Conservation (phyloP, 2,113 vertebrate species). For the Cinclus cinclus region DNA sequence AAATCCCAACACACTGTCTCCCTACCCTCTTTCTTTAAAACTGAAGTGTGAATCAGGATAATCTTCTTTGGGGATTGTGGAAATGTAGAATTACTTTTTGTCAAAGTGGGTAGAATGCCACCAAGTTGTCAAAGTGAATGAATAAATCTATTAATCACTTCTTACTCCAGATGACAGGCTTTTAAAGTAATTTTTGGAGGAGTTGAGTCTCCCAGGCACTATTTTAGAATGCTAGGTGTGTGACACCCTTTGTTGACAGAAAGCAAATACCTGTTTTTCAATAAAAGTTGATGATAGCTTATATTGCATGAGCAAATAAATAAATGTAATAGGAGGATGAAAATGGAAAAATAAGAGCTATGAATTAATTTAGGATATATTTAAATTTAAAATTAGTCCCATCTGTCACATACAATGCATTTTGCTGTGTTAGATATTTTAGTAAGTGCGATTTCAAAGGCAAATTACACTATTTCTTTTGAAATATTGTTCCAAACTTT, state of each 20-base stretch:
- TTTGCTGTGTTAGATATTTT: neutral
- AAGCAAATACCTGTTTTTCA: neutral
- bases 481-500: neutral
- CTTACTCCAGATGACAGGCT: neutral
- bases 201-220: neutral
- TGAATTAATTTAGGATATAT: neutral
- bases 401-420: neutral
- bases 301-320: neutral
- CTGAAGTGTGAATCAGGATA: neutral
- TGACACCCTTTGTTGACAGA: neutral
- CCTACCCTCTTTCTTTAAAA: neutral
- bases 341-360: neutral
- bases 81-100: neutral
- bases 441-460: neutral
- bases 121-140: neutral
- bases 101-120: neutral
- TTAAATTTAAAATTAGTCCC: neutral
- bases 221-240: neutral
- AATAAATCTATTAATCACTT: neutral
- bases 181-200: neutral
- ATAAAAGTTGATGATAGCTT: neutral
- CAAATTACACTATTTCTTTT: neutral
- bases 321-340: neutral
- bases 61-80: neutral
- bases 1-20: neutral